phyloP scores from a whole-genome alignment of 2,797 vertebrate species.

The Melanotaenia boesemani region DNA sequence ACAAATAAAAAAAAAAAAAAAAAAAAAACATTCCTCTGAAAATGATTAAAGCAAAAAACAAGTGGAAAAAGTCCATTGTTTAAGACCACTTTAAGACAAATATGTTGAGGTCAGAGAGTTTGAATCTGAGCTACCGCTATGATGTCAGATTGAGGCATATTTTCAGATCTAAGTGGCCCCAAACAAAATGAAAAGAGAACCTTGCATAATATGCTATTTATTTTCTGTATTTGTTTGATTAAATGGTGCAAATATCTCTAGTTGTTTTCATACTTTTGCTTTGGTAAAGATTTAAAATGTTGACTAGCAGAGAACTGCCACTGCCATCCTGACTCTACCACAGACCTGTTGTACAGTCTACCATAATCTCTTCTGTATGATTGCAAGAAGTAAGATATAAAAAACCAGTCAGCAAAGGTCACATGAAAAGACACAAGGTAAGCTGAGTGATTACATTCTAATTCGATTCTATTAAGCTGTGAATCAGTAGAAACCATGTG shows the following conservation, averaged over 20 bases:
- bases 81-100: background rate
- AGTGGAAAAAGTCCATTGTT: background rate
- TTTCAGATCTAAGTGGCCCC: background rate
- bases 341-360: background rate
- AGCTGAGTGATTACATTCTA: background rate
- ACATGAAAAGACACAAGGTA: background rate
- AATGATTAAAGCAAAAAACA: background rate
- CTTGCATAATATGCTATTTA: background rate
- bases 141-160: background rate
- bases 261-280: background rate
- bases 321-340: background rate
- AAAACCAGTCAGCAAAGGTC: background rate
- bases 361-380: background rate
- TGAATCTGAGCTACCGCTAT: background rate
- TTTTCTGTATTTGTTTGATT: too few relatives aligned
- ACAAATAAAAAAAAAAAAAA: background rate
- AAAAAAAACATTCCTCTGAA: background rate
- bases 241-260: too few relatives aligned
- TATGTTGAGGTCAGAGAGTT: background rate
- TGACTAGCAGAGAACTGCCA: background rate
- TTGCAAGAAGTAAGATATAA: background rate
- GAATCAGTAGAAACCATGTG: background rate
- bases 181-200: background rate
- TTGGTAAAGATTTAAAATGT: background rate
- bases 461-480: background rate